These are phyloP conservation scores for Meleagris gallopavo DNA, from an alignment of 2,113 vertebrate genomes.

Conservation along the genomic window DNA sequence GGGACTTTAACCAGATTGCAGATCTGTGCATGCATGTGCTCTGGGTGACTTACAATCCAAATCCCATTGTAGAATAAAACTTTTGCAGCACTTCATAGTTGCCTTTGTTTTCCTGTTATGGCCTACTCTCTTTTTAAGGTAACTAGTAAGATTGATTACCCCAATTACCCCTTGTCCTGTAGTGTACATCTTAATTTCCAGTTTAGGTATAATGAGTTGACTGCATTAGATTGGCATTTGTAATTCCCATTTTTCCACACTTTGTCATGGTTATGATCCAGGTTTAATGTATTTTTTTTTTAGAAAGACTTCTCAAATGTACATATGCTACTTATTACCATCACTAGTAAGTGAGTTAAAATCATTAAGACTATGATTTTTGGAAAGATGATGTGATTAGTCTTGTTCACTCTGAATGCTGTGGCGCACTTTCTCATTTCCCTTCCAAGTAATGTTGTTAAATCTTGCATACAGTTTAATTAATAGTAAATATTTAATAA, in stretches of 20 bases:
- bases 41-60: not conserved
- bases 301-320: not conserved
- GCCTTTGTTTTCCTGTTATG: not conserved
- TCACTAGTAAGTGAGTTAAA: not conserved
- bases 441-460: not conserved
- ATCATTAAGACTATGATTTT: not conserved
- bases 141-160: not conserved
- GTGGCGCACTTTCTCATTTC: not conserved
- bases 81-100: not conserved
- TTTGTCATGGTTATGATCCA: not conserved
- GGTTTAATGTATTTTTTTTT: not conserved
- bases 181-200: not conserved
- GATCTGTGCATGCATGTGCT: not conserved
- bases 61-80: not conserved
- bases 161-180: not conserved
- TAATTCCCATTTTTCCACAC: not conserved
- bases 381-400: not conserved
- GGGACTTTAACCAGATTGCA: not conserved
- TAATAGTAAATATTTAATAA: not conserved
- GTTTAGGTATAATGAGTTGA: not conserved
- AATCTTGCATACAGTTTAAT: not conserved
- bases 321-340: not conserved
- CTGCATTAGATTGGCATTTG: not conserved
- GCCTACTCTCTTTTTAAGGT: not conserved
- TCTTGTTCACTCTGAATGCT: not conserved